Evolutionary conservation across 1,140 invertebrate genomes (phyloP), one percentile per base, ranked within the genome.

Genomic region (Hormaphis cornu): DNA sequence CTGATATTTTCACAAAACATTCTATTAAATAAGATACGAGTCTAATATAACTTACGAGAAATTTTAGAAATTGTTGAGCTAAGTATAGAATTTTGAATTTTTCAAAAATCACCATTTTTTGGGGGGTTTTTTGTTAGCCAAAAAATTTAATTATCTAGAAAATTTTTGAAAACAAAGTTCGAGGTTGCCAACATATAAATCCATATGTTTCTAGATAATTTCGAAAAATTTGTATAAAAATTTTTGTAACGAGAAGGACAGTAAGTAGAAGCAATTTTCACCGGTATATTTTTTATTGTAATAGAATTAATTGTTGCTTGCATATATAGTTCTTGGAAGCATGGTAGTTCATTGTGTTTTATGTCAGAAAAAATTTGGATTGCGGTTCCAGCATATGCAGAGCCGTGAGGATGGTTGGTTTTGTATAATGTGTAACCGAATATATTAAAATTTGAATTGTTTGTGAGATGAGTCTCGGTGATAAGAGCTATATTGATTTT

Each of bases 211-310:
- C n/a, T n/a, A n/a, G n/a, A n/a, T n/a, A n/a, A n/a, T n/a, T n/a
- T n/a, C n/a, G n/a, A n/a, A n/a, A n/a, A n/a, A n/a, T n/a, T n/a
- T n/a, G n/a, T n/a, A n/a, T n/a, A n/a, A n/a, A n/a, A n/a, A n/a
- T n/a, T 48, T 16, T 44, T 71, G 71, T 74, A 61, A 58, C 50
- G 28, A 33, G 35, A 8, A 56, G 28, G 20, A 37, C 33, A 14
- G 53, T 40, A 22, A 20, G 20, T 20, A 50, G 46, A 16, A 20
- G 46, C 16, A 6, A 50, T 50, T 18, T 16, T 50, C 20, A 4
- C 20, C 46, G 46, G 46, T 18, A 50, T 50, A 50, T 9, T 50
- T 18, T 50, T 50, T 50, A 50, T 50, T 5, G 16, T 16, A 18
- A 50, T 50, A 18, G 18, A 22, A 16, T 22, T 20, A 50, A 16